These are phyloP conservation scores for Chrysomela aeneicollis DNA, from an alignment of 2,888 invertebrate species.

Conservation along the genomic window DNA sequence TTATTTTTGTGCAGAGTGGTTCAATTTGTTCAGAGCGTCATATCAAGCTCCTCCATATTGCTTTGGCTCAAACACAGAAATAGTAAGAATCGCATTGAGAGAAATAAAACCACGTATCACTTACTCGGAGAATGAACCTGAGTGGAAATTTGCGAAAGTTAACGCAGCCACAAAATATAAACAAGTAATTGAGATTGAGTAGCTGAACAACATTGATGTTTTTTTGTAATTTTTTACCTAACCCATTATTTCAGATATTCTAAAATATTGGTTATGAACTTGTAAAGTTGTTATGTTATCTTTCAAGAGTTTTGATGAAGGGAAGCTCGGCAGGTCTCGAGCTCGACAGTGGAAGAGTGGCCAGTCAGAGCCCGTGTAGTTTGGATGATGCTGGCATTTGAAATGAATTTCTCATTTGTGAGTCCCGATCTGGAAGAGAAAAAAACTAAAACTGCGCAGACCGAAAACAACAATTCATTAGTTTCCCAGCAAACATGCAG, in stretches of 20 bases:
- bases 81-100: neutral
- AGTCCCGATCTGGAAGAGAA: neutral
- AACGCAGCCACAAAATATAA: neutral
- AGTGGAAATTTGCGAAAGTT: too few species aligned
- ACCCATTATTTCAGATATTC: too few species aligned
- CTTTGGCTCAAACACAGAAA: neutral
- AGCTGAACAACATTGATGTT: too few species aligned
- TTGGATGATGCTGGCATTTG: too few species aligned
- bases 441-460: neutral
- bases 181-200: neutral
- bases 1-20: neutral
- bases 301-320: too few species aligned
- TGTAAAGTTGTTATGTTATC: too few species aligned
- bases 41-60: neutral
- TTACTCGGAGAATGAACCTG: neutral
- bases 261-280: too few species aligned
- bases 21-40: neutral
- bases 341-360: too few species aligned
- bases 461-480: slow-evolving; percentile 9
- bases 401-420: too few species aligned
- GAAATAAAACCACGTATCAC: neutral
- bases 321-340: too few species aligned
- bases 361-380: too few species aligned
- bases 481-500: neutral
- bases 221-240: too few species aligned